phyloP scores from a whole-genome alignment of 2,888 invertebrate genomes.

The Orthonevra nobilis region DNA sequence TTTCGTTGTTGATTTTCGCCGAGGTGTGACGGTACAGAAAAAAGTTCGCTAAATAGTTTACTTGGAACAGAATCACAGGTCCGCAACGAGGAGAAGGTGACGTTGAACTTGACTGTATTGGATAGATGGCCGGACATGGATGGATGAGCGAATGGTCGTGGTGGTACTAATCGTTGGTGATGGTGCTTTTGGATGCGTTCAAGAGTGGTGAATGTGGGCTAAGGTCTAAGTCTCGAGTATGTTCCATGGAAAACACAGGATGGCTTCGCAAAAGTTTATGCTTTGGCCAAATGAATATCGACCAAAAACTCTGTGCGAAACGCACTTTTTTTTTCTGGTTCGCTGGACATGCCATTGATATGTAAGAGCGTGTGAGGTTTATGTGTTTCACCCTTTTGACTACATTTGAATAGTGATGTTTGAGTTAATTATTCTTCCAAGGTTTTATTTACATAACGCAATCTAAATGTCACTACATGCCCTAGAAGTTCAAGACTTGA shows the following conservation, averaged over 20 bases:
- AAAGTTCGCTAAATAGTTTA: slow-evolving; percentile 39
- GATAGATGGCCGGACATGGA: slow-evolving; percentile 47
- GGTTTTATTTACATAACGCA: too few species aligned
- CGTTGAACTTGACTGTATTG: slow-evolving; percentile 64
- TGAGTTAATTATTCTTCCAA: slow-evolving; percentile 5
- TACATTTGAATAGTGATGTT: neutral
- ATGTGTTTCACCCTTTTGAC: neutral
- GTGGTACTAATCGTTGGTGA: slow-evolving; percentile 24
- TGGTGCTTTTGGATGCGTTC: slow-evolving; percentile 17
- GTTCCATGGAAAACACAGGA: slow-evolving; percentile 31
- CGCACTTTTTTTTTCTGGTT: slow-evolving; percentile 22
- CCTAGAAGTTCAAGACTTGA: too few species aligned
- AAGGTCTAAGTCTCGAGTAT: slow-evolving; percentile 44
- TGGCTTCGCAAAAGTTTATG: slow-evolving; percentile 5
- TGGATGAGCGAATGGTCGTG: slow-evolving; percentile 33
- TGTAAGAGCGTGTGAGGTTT: neutral
- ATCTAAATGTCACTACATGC: too few species aligned
- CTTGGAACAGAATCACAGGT: slow-evolving; percentile 50
- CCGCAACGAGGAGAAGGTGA: slow-evolving; percentile 64
- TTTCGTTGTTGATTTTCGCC: slow-evolving; percentile 47
- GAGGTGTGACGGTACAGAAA: slow-evolving; percentile 52
- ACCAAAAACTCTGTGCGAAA: neutral
- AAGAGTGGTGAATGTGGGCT: slow-evolving; percentile 46
- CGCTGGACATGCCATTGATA: slow-evolving; percentile 18
- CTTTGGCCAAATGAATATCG: slow-evolving; percentile 4